A percentile compares a stretch with the other conserved stretches of the same genome.
phyloP scores from a whole-genome alignment of 1,140 invertebrate genomes.

The Saccostrea cuccullata region DNA sequence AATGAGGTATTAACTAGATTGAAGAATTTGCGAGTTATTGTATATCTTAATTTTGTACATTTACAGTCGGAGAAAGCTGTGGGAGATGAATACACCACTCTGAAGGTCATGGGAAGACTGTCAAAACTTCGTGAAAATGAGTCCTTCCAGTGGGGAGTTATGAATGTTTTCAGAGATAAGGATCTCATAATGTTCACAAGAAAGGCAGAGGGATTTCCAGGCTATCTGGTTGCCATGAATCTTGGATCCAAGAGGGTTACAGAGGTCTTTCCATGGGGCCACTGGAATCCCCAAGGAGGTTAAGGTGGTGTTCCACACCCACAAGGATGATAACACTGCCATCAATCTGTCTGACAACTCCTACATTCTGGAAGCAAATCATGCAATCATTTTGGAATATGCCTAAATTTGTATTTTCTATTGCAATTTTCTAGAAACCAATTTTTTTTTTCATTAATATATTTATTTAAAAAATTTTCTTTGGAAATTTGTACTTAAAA shows the following conservation, averaged over 20 bases:
- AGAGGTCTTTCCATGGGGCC: conserved; percentile 47
- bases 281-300: conserved; percentile 51
- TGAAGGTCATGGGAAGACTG: conserved; percentile 72
- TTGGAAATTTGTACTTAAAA: too few species aligned
- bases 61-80: conserved; percentile 71
- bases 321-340: background rate
- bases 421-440: background rate
- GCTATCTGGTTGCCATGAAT: conserved; percentile 73
- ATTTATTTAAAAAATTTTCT: too few species aligned
- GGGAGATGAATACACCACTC: conserved; percentile 54
- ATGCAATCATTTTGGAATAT: conserved; percentile 56
- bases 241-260: conserved; percentile 56
- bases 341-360: conserved; percentile 49
- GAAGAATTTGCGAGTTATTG: too few species aligned
- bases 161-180: conserved; percentile 60
- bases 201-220: conserved; percentile 72
- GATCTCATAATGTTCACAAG: conserved; percentile 72
- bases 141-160: conserved; percentile 76
- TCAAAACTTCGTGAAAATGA: conserved; percentile 70
- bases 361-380: conserved; percentile 37
- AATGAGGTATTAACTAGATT: too few species aligned
- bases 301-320: conserved; percentile 65
- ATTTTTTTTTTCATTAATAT: too few species aligned
- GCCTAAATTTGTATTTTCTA: background rate
- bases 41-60: background rate